Conservation (phyloP, 2,113 vertebrate genomes). For the Ceyx cyanopectus region DNA sequence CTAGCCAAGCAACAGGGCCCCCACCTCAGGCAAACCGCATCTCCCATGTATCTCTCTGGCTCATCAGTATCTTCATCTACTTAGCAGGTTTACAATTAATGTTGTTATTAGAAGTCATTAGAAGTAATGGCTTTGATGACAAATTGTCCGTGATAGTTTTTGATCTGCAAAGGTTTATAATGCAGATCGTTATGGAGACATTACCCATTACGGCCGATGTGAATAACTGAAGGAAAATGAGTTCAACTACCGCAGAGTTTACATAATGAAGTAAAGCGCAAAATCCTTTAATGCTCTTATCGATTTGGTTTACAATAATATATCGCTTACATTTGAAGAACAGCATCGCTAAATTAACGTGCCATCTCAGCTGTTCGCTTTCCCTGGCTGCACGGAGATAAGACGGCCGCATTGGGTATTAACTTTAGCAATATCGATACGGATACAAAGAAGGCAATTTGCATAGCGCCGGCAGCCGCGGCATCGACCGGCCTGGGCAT, state of each 20-base stretch:
- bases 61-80: background rate
- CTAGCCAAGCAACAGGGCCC: background rate
- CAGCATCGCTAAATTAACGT: background rate
- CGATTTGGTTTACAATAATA: slow-evolving; percentile 57
- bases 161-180: slow-evolving; percentile 49
- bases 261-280: slow-evolving; percentile 70
- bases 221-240: slow-evolving; percentile 67
- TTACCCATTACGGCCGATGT: slow-evolving; percentile 40
- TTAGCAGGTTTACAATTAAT: slow-evolving; percentile 47
- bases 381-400: background rate
- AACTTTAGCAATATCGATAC: slow-evolving; percentile 8
- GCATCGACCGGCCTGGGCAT: background rate
- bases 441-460: background rate
- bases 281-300: slow-evolving; percentile 49
- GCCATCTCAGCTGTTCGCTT: background rate
- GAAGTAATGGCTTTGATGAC: slow-evolving; percentile 50
- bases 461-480: background rate
- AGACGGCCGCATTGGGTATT: background rate
- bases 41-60: background rate
- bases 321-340: slow-evolving; percentile 25
- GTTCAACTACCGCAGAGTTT: slow-evolving; percentile 61
- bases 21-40: background rate
- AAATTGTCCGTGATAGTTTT: slow-evolving; percentile 40
- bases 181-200: slow-evolving; percentile 55
- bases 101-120: slow-evolving; percentile 66